Percentiles rank a stretch among this genome's conserved stretches.
These are phyloP conservation scores for Cylas formicarius DNA, from an alignment of 1,140 invertebrate genomes.

Conservation along the genomic window DNA sequence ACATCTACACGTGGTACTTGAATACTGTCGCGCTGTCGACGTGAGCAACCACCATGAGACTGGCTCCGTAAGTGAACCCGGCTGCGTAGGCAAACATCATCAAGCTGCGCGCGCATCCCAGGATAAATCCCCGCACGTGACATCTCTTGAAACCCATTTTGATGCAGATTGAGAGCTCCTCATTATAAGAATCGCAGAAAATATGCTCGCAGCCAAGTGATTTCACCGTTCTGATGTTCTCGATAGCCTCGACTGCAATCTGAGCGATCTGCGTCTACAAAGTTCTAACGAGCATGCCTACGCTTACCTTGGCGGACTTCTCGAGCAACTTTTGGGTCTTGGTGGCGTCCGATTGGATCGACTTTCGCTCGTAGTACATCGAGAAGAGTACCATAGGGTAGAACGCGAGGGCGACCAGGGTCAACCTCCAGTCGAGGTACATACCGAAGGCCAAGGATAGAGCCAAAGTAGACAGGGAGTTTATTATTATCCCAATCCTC, in stretches of 20 bases:
- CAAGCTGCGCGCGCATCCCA: constrained; percentile 32
- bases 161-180: constrained; percentile 41
- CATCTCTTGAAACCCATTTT: constrained; percentile 50
- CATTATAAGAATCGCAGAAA: constrained; percentile 56
- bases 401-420: constrained; percentile 65
- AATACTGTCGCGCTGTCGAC: constrained; percentile 27
- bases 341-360: constrained; percentile 46
- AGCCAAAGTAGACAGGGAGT: constrained; percentile 65
- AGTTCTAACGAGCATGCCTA: constrained; percentile 29
- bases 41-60: constrained; percentile 20
- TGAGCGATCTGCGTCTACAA: constrained; percentile 28
- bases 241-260: constrained; percentile 71
- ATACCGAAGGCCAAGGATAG: constrained; percentile 65
- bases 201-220: constrained; percentile 60
- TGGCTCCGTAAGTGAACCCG: constrained; percentile 30
- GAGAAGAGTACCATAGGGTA: constrained; percentile 69
- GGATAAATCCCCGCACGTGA: constrained; percentile 50
- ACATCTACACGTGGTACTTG: constrained; percentile 22
- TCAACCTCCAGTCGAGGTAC: constrained; percentile 73
- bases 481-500: constrained; percentile 67
- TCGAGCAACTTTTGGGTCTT: constrained; percentile 41
- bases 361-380: constrained; percentile 62
- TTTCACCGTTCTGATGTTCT: constrained; percentile 69
- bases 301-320: constrained; percentile 41
- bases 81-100: constrained; percentile 30